Base-by-base conservation (phyloP, 2,113 vertebrate genomes). In the Laterallus jamaicensis region DNA sequence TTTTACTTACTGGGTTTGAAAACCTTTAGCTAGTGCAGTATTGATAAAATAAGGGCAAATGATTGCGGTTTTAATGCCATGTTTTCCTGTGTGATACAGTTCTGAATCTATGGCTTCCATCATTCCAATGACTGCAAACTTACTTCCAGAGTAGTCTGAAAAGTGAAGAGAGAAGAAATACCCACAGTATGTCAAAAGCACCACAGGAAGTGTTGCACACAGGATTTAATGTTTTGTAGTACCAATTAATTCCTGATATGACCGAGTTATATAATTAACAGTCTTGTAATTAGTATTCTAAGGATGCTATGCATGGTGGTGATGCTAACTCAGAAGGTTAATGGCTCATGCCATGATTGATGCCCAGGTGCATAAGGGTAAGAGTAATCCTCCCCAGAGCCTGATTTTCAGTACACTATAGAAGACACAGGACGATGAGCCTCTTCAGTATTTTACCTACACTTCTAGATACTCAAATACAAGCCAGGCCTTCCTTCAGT, bases 1-100 rank as follows among this genome's bases (percentile, higher is more conserved):
- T 69, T 82, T 82, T 71, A 97, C 98, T 96, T 97, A 99, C 98
- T 96, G 93, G 6, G 90, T 98, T 70, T 94, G 70, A 82, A 98
- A 98, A 73, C 98, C 98, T 79, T 96, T 97, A 52, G 97, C 97
- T 98, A 99, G 98, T 18, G 90, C 87, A 1, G 98, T 98, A 92
- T 98, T 98, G 86, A 98, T 95, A 95, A 98, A 98, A 96, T 97
- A 98, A 13, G 98, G 98, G 70, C 98, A 99, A 76, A 99, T 96
- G 5, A 99, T 97, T 25, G 98, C 99, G n/a, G 98, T 99, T 96
- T 99, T 99, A 44, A 99, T 70, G 20, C 98, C 98, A 9, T 81
- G 56, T 94, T 98, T 99, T 39, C 98, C 98, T 40, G 42, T 80
- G 6, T 95, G 97, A 69, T 98, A 50, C 71, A 99, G 64, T 80